These are phyloP conservation scores for Poecilia gillii DNA, from an alignment of 2,797 vertebrate genomes.

Conservation along the genomic window DNA sequence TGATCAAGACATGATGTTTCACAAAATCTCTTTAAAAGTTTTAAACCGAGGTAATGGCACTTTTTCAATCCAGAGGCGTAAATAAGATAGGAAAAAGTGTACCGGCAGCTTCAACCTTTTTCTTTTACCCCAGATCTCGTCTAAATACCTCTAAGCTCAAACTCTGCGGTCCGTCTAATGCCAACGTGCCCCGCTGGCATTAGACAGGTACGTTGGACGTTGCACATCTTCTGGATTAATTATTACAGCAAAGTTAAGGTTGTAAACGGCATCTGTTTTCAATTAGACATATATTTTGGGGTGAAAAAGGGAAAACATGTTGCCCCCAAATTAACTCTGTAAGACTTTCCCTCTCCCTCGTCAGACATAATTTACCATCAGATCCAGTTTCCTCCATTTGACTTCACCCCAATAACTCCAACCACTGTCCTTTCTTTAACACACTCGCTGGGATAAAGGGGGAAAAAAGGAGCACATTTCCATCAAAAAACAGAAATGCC, in stretches of 20 bases:
- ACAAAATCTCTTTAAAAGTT: not conserved
- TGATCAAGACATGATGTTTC: not conserved
- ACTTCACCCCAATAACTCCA: conserved; percentile 62
- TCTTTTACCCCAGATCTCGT: not conserved
- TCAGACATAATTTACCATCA: conserved; percentile 63
- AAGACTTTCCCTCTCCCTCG: conserved; percentile 20
- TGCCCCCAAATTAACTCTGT: not conserved
- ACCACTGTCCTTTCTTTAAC: conserved; percentile 35
- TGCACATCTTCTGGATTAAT: not conserved
- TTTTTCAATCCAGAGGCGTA: not conserved
- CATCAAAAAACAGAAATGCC: no score
- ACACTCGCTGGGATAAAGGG: not conserved
- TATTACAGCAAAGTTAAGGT: not conserved
- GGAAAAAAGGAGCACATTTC: no score
- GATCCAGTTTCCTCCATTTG: conserved; percentile 65
- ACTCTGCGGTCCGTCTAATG: not conserved
- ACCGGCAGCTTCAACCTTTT: not conserved
- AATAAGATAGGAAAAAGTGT: not conserved
- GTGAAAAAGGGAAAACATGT: not conserved
- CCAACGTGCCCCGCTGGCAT: not conserved
- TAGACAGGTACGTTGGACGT: not conserved
- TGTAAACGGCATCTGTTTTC: not conserved
- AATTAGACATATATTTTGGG: not conserved
- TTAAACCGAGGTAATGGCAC: not conserved
- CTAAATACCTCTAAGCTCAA: not conserved